Evolutionary conservation across 2,888 invertebrate genomes (phyloP), one percentile per base, ranked within the genome.

Genomic region (Dasysyrphus tricinctus): DNA sequence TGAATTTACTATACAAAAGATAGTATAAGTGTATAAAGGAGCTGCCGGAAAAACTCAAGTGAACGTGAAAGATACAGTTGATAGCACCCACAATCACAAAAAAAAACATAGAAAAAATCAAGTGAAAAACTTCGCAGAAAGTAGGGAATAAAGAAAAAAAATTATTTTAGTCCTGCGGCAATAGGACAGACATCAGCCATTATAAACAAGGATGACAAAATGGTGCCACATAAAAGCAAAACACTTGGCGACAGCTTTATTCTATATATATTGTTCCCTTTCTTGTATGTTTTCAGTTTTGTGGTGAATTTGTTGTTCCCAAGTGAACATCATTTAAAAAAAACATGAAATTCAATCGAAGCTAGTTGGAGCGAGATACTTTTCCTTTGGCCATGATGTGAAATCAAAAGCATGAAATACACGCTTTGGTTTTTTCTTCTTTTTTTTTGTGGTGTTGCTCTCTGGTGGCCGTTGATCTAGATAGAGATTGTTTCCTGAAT

Each of bases 321-420:
- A 76, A 80, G 84, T 76, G 76, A 75, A 80, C 67, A 80, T 59
- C 67, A 67, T 72, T 80, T 73, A 80, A 80, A 67, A 67, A 24
- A 47, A 70, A 84, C 75, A 84, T 80, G 80, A 80, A 84, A 80
- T 76, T 80, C 80, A 84, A 84, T 84, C 80, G 84, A 76, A 72
- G 37, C 72, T 49, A 84, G 70, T 70, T 70, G 49, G 47, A 63
- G 49, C 11, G 69, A 70, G 42, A 42, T 51, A 12, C 32, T 67
- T 67, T 49, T 47, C 47, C 47, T 34, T 32, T 8, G 65, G 16
- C 44, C 14, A 49, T 34, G 34, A 67, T 56, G 47, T 24, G 74
- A 57, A 83, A 70, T 74, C 82, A 74, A 56, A 61, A 39, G 59
- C 16, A 74, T 63, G 34, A 54, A 32, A 16, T 2, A 37, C 51